These are phyloP conservation scores for Nomada lathburiana DNA, from an alignment of 2,888 invertebrate genomes.

Conservation along the genomic window DNA sequence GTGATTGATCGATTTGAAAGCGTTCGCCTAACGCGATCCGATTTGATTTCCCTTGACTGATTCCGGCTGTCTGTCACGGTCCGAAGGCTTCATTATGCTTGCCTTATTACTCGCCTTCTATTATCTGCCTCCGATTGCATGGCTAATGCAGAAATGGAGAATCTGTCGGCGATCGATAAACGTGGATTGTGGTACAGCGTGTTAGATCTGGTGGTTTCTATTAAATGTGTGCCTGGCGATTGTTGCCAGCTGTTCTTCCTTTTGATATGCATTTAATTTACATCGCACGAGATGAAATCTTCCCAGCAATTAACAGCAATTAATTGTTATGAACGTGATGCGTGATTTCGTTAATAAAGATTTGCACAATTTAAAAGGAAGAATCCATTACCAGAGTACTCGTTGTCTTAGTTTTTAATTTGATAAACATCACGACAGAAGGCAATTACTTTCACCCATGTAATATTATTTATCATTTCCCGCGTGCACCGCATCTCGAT, in stretches of 20 bases:
- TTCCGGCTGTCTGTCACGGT: constrained; percentile 50
- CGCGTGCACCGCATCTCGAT: no score
- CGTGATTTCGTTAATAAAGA: no score
- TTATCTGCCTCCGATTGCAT: constrained; percentile 40
- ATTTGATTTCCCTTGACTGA: constrained; percentile 56
- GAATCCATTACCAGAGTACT: no score
- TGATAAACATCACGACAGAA: background rate
- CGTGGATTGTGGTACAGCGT: constrained; percentile 5
- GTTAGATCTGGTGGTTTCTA: background rate
- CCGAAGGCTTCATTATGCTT: constrained; percentile 58
- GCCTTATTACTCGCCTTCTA: constrained; percentile 33
- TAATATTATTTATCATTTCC: no score
- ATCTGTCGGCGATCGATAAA: constrained; percentile 14
- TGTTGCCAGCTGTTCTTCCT: background rate
- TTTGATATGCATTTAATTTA: no score
- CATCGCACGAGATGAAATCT: background rate
- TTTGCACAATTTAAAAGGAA: background rate
- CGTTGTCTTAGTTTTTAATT: no score
- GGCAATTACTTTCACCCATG: background rate
- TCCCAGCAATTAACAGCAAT: no score
- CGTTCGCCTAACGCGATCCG: constrained; percentile 53
- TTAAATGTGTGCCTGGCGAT: background rate
- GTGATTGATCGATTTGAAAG: constrained; percentile 54
- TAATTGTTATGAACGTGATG: no score
- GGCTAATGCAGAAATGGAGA: constrained; percentile 31